Base-by-base conservation (phyloP, 2,113 vertebrate genomes). In the Anhinga anhinga region DNA sequence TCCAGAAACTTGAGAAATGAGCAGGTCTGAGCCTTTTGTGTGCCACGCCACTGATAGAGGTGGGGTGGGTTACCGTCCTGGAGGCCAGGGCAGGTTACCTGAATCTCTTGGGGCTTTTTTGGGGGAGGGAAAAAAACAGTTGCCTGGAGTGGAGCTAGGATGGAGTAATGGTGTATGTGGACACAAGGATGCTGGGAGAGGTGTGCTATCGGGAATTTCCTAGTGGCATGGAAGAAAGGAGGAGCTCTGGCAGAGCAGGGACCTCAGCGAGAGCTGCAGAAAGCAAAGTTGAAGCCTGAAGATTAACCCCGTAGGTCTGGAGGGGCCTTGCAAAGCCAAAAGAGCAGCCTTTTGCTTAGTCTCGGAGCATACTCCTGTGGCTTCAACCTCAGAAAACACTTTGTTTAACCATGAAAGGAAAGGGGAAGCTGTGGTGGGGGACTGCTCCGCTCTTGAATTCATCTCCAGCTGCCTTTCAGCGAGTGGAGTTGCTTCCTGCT, bases 61-160 rank as follows among this genome's bases (percentile, higher is more conserved):
- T 3, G 2, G 27, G 16, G 4, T 42, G 47, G 6, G 13, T 55
- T 72, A 32, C 40, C 42, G 7, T 77, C 40, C 50, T 47, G 58
- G 27, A 40, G 86, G 44, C 49, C 7, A 13, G 61, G 36, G 25
- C 19, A 34, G 29, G 22, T 10, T 3, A 56, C 42, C 45, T 69
- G 44, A 76, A 52, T 40, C 40, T 26, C 15, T 19, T 56, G 15
- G 5, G 49, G 44, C 26, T 66, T 73, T 67, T 19, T 21, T 22
- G 5, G 16, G 5, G 1, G 4, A 21, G 5, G 1, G 4, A 23
- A 50, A 21, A 22, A 4, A 3, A 12, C 9, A 36, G 13, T 21
- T 92, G 15, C 22, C 36, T 72, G 62, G 16, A 82, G 18, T n/a
- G 77, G 38, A 87, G 15, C n/a, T 82, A 36, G 55, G 22, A 50